Conservation (phyloP, 2,888 invertebrate genomes). For the Ormia ochracea region DNA sequence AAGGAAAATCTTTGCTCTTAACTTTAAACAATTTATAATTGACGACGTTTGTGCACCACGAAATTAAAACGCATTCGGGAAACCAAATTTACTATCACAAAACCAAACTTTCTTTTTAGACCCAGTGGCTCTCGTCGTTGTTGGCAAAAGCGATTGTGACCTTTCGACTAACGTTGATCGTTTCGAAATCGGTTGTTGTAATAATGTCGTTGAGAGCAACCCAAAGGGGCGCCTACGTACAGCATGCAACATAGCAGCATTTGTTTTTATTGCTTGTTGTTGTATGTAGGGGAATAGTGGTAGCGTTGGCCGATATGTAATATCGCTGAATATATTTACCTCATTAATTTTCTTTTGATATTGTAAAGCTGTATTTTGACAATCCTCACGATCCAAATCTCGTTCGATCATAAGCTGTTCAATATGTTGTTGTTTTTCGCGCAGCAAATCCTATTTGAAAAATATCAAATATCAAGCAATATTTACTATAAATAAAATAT, state of each 20-base stretch:
- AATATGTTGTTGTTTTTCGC: slow-evolving; percentile 96
- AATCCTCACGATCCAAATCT: slow-evolving; percentile 92
- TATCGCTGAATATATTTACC: slow-evolving; percentile 76
- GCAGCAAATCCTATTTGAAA: slow-evolving; percentile 86
- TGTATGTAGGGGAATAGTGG: background rate
- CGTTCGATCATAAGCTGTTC: slow-evolving; percentile 93
- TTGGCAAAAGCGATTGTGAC: slow-evolving; percentile 59
- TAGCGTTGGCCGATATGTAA: slow-evolving; percentile 68
- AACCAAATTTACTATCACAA: slow-evolving; percentile 73
- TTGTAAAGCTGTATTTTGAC: slow-evolving; percentile 83
- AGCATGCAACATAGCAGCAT: slow-evolving; percentile 64
- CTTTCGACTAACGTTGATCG: slow-evolving; percentile 58
- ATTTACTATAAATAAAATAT: background rate
- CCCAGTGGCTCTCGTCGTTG: slow-evolving; percentile 63
- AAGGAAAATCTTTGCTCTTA: background rate
- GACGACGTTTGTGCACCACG: background rate
- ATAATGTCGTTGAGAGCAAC: slow-evolving; percentile 55
- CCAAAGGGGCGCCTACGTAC: slow-evolving; percentile 70
- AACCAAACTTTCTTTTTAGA: slow-evolving; percentile 75
- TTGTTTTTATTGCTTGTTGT: slow-evolving; percentile 4
- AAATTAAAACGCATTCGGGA: slow-evolving; percentile 35
- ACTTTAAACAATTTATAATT: background rate
- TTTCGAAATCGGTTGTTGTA: slow-evolving; percentile 55
- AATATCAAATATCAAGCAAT: slow-evolving; percentile 37
- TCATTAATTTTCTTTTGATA: slow-evolving; percentile 76